These are phyloP conservation scores for Etheostoma nigrum DNA, from an alignment of 2,797 vertebrate species.

Conservation along the genomic window DNA sequence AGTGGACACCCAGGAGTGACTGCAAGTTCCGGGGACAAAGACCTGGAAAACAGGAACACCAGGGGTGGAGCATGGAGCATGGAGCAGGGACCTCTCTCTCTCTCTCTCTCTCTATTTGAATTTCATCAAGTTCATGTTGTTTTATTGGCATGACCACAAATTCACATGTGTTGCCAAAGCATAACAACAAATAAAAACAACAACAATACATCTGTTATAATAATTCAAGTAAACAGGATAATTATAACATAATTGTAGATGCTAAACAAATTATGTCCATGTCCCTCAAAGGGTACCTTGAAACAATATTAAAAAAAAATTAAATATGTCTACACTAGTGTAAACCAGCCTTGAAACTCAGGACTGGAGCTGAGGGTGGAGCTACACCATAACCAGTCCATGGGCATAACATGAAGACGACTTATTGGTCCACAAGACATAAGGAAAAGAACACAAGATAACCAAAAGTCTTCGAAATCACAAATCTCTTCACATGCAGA, in stretches of 20 bases:
- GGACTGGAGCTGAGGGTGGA: constrained; percentile 73
- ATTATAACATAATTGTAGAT: too few relatives aligned
- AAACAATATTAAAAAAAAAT: too few relatives aligned
- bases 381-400: background rate
- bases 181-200: too few relatives aligned
- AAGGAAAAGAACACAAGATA: constrained; percentile 13
- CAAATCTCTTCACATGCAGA: constrained; percentile 31
- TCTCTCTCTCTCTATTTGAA: background rate
- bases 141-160: too few relatives aligned
- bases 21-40: constrained; percentile 85
- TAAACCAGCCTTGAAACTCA: constrained; percentile 61
- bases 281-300: too few relatives aligned
- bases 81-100: constrained; percentile 61
- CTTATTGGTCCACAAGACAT: constrained; percentile 7
- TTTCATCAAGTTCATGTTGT: too few relatives aligned
- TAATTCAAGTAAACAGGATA: too few relatives aligned
- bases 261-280: too few relatives aligned
- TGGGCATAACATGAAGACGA: constrained; percentile 10
- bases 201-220: too few relatives aligned
- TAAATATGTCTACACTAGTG: constrained; percentile 29
- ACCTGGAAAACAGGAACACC: constrained; percentile 81
- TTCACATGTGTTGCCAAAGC: too few relatives aligned
- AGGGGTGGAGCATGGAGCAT: constrained; percentile 83
- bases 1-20: constrained; percentile 71
- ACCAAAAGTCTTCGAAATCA: constrained; percentile 26